Evolutionary conservation across 2,797 vertebrate genomes (phyloP).

Genomic region (Steatocranus sp.): DNA sequence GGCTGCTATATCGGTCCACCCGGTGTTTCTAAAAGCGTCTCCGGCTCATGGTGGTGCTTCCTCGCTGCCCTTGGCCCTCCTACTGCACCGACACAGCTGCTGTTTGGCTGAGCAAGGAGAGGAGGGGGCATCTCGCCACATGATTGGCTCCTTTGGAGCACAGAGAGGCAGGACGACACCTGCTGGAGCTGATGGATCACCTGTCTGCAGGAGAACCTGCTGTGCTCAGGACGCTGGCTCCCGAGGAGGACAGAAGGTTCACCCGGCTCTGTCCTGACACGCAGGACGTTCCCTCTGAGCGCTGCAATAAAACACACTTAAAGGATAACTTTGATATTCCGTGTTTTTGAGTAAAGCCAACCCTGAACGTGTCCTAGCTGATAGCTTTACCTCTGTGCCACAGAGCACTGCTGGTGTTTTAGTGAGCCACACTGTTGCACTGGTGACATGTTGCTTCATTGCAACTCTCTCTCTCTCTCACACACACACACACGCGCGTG

Average conservation of each 20-base stretch:
- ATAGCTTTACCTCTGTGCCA: background rate
- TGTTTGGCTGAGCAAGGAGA: background rate
- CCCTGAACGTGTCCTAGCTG: no score
- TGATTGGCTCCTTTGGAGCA: slow-evolving; percentile 25
- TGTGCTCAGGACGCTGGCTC: background rate
- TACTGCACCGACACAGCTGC: slow-evolving; percentile 20
- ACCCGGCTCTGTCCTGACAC: background rate
- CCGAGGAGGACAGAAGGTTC: background rate
- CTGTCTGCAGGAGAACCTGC: slow-evolving; percentile 15
- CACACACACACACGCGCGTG: background rate
- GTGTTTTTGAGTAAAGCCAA: background rate
- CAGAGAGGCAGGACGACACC: background rate
- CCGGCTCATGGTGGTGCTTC: background rate
- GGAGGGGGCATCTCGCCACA: background rate
- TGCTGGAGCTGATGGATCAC: slow-evolving; percentile 46
- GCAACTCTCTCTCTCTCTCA: fast-evolving
- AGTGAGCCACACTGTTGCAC: background rate
- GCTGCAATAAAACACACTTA: background rate
- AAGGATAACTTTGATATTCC: background rate
- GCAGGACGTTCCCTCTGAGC: background rate
- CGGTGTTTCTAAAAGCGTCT: slow-evolving; percentile 34
- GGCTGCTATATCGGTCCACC: slow-evolving; percentile 6
- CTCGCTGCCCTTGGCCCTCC: slow-evolving; percentile 40
- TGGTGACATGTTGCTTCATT: background rate
- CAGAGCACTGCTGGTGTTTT: background rate